Evolutionary conservation across 2,797 vertebrate genomes (phyloP).

Genomic region (Phalloptychus januarius): DNA sequence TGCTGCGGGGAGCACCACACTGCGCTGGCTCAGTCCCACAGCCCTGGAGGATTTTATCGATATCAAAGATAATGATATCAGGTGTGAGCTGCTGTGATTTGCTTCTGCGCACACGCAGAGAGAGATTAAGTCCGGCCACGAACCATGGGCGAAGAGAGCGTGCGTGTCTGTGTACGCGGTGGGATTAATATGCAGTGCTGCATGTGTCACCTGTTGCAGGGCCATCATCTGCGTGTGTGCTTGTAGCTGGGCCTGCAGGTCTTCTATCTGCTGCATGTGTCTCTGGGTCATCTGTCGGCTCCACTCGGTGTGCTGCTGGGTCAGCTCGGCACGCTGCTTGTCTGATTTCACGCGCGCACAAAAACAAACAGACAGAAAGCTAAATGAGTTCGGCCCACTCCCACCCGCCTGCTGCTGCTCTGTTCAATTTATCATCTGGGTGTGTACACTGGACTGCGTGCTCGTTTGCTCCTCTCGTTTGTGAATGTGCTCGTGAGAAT

Average conservation of each 20-base stretch:
- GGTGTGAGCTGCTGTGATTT: slow-evolving; percentile 21
- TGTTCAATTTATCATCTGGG: slow-evolving; percentile 68
- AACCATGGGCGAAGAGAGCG: slow-evolving; percentile 3
- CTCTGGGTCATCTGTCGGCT: slow-evolving; percentile 84
- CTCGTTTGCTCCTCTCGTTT: slow-evolving; percentile 23
- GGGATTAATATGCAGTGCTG: background rate
- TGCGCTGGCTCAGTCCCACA: slow-evolving; percentile 17
- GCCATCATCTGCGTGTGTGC: slow-evolving; percentile 84
- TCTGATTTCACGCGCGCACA: slow-evolving; percentile 72
- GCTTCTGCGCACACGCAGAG: background rate
- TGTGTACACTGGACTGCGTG: slow-evolving; percentile 37
- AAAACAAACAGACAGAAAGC: slow-evolving; percentile 39
- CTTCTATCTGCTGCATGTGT: slow-evolving; percentile 90
- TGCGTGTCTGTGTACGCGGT: background rate
- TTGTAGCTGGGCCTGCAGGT: slow-evolving; percentile 85
- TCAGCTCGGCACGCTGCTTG: slow-evolving; percentile 87
- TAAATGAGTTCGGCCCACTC: slow-evolving; percentile 58
- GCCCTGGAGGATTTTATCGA: slow-evolving; percentile 11
- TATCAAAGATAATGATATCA: slow-evolving; percentile 12
- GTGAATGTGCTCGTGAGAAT: slow-evolving; percentile 21
- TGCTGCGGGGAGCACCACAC: background rate
- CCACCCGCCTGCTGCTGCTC: slow-evolving; percentile 71
- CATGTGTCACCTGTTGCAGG: slow-evolving; percentile 78
- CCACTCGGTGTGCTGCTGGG: slow-evolving; percentile 86
- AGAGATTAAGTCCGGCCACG: background rate